These are phyloP conservation scores for Phymastichus coffea DNA, from an alignment of 1,140 invertebrate genomes.

Conservation along the genomic window DNA sequence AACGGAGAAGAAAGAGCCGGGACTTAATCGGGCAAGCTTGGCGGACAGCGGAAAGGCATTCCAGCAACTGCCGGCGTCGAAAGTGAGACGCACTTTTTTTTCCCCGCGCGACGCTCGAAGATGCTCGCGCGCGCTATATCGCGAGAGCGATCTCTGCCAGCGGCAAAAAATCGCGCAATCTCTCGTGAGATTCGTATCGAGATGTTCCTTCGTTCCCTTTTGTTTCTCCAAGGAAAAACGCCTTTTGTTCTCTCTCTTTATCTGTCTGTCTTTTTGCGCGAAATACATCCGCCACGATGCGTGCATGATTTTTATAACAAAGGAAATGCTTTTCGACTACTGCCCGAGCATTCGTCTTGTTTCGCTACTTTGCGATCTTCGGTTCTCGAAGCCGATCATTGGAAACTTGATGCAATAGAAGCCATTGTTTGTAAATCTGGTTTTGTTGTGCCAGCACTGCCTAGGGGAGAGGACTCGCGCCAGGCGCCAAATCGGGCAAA, in stretches of 20 bases:
- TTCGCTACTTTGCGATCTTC: neutral
- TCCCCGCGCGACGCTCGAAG: neutral
- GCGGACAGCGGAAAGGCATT: no score
- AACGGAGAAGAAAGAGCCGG: no score
- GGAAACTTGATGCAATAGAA: conserved; percentile 18
- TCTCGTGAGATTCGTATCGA: conserved; percentile 25
- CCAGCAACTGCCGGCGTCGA: neutral
- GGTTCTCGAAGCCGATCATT: conserved; percentile 1
- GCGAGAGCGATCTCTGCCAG: conserved; percentile 10
- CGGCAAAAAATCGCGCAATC: conserved; percentile 25
- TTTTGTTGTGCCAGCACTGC: no score
- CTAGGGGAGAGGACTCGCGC: neutral
- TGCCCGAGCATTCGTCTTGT: neutral
- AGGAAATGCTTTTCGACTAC: conserved; percentile 2
- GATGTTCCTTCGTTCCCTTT: conserved; percentile 4
- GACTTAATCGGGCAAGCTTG: no score
- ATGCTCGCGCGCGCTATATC: conserved; percentile 2
- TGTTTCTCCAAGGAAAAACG: conserved; percentile 20
- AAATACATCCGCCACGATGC: neutral
- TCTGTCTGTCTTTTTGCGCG: neutral
- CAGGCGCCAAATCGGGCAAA: no score
- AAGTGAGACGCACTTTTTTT: neutral
- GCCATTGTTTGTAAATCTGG: conserved; percentile 29
- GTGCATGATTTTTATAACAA: conserved; percentile 25
- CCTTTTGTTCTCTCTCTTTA: conserved; percentile 27